Evolutionary conservation across 2,797 vertebrate genomes (phyloP).

Genomic region (Antennarius maculatus): DNA sequence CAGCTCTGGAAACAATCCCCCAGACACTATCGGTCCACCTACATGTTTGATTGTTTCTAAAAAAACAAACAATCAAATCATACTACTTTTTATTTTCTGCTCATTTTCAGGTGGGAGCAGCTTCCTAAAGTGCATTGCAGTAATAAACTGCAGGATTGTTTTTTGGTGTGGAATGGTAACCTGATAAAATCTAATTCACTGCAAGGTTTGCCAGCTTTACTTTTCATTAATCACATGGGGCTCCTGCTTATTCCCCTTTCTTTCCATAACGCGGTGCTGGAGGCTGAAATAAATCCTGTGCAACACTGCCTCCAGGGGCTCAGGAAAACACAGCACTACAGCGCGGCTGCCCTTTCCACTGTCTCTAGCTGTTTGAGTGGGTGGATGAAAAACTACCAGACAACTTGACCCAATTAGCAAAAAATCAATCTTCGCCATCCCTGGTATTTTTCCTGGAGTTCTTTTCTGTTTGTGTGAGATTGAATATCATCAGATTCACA

Average conservation of each 20-base stretch:
- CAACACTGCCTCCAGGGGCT: constrained; percentile 76
- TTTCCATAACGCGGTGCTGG: not conserved
- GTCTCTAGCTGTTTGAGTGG: constrained; percentile 43
- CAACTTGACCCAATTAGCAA: constrained; percentile 69
- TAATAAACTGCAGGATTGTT: not conserved
- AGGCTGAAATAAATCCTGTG: constrained; percentile 43
- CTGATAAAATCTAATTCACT: not conserved
- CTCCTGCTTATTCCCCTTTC: constrained; percentile 10
- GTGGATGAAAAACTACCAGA: constrained; percentile 57
- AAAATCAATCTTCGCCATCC: constrained; percentile 33
- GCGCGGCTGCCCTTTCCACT: constrained; percentile 38
- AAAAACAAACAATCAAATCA: too few species aligned
- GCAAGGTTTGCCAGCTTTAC: constrained; percentile 17
- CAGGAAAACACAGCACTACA: constrained; percentile 41
- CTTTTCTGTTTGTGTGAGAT: constrained; percentile 35
- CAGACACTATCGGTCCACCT: not conserved
- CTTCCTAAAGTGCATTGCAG: not conserved
- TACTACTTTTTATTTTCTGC: not conserved
- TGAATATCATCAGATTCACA: constrained; percentile 44
- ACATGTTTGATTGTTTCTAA: too few species aligned
- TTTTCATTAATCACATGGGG: constrained; percentile 11
- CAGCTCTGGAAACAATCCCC: constrained; percentile 5
- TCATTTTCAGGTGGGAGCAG: not conserved
- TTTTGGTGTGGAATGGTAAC: not conserved
- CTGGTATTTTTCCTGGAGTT: constrained; percentile 45